Percentiles rank a stretch among this genome's conserved stretches.
phyloP scores from a whole-genome alignment of 2,888 invertebrate species.

The Ametastegia equiseti region DNA sequence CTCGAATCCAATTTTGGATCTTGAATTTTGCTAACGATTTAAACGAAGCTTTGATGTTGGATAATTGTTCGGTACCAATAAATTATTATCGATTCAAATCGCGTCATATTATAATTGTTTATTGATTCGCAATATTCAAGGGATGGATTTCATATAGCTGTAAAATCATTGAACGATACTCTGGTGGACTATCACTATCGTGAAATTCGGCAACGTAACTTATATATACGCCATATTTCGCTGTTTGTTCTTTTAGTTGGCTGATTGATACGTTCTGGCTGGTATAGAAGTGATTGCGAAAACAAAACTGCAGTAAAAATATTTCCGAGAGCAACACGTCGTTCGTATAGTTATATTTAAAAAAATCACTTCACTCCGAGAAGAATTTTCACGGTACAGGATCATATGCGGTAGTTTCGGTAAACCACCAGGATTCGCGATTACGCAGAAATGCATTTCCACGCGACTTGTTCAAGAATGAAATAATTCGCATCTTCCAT shows the following conservation, averaged over 20 bases:
- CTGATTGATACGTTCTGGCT: neutral
- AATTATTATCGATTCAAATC: neutral
- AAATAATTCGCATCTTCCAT: neutral
- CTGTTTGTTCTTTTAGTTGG: neutral
- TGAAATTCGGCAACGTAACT: neutral
- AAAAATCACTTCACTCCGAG: neutral
- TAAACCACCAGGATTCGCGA: neutral
- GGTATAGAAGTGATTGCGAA: neutral
- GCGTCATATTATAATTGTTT: neutral
- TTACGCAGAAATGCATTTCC: neutral
- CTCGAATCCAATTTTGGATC: too few species aligned
- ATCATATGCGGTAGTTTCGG: neutral
- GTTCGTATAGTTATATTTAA: neutral
- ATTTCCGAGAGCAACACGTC: neutral
- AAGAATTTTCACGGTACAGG: neutral
- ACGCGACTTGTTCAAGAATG: neutral
- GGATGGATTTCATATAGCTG: neutral
- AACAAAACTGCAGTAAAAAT: neutral
- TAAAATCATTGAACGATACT: too few species aligned
- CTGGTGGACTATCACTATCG: too few species aligned
- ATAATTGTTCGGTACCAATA: too few species aligned
- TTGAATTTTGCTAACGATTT: too few species aligned
- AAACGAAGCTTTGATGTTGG: too few species aligned
- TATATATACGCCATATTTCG: neutral
- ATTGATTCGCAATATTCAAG: neutral